Evolutionary conservation across 1,140 invertebrate genomes (phyloP).

Genomic region (Orius laevigatus): DNA sequence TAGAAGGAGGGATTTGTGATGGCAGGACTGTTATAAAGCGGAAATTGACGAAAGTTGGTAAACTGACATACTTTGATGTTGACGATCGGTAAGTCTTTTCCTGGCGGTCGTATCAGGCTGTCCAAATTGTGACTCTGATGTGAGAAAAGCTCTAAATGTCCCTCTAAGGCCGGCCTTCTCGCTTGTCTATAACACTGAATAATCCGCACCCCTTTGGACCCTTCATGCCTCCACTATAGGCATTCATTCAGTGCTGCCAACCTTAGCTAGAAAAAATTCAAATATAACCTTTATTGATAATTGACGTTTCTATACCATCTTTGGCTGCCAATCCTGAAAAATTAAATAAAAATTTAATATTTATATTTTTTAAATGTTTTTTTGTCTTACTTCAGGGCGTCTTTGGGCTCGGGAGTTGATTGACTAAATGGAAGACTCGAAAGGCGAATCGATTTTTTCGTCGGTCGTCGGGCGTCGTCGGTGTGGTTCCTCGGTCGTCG

Average conservation of each 20-base stretch:
- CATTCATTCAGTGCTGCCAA: conserved; percentile 82
- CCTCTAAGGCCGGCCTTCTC: conserved; percentile 62
- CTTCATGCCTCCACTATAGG: conserved; percentile 80
- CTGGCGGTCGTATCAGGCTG: conserved; percentile 64
- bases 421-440: conserved; percentile 64
- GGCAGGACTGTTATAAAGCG: too few species aligned
- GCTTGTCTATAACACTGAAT: conserved; percentile 85
- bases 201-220: conserved; percentile 83
- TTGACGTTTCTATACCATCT: too few species aligned
- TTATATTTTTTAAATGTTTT: too few species aligned
- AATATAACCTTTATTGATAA: too few species aligned
- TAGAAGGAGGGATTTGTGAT: too few species aligned
- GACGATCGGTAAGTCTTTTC: conserved; percentile 76
- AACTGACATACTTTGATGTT: conserved; percentile 51
- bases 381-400: too few species aligned
- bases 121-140: conserved; percentile 74
- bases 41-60: too few species aligned
- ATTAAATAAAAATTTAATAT: too few species aligned
- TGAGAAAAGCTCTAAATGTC: conserved; percentile 86
- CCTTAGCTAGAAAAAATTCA: conserved; percentile 46
- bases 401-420: conserved; percentile 30
- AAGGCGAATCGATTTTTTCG: conserved; percentile 41
- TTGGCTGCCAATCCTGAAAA: neutral
- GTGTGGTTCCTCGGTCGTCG: conserved; percentile 51
- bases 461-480: conserved; percentile 41